Evolutionary conservation across 2,888 invertebrate species (phyloP).

Genomic region (Scrobipalpa costella): DNA sequence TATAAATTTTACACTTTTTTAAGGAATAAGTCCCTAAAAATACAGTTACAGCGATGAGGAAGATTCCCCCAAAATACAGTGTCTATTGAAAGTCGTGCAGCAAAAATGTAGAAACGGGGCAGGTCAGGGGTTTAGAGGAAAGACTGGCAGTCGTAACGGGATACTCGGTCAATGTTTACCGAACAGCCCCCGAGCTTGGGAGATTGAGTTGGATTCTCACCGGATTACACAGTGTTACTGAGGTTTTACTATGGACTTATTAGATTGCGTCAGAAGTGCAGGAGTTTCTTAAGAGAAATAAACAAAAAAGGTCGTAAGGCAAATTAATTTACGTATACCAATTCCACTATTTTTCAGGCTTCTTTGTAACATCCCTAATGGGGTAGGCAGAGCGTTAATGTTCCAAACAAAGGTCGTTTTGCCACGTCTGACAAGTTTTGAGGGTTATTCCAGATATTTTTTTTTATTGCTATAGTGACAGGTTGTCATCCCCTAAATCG

Average conservation of each 20-base stretch:
- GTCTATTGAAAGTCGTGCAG: background rate
- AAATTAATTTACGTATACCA: too few relatives aligned
- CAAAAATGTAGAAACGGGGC: background rate
- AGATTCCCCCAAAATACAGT: background rate
- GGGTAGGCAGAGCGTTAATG: too few relatives aligned
- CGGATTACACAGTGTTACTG: background rate
- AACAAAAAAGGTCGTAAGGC: too few relatives aligned
- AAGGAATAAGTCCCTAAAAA: background rate
- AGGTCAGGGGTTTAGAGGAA: background rate
- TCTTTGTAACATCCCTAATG: too few relatives aligned
- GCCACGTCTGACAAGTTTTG: too few relatives aligned
- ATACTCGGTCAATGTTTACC: slow-evolving; percentile 6
- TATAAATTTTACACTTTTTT: too few relatives aligned
- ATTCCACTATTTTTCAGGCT: too few relatives aligned
- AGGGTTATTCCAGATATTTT: too few relatives aligned
- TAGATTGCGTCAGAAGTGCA: background rate
- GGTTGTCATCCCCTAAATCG: too few relatives aligned
- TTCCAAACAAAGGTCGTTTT: too few relatives aligned
- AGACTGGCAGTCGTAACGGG: background rate
- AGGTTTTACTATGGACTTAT: slow-evolving; percentile 4
- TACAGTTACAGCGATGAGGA: background rate
- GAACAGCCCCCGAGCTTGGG: background rate
- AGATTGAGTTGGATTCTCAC: slow-evolving; percentile 9
- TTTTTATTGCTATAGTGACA: too few relatives aligned
- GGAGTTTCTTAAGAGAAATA: background rate